Conservation (phyloP, 2,113 vertebrate genomes). For the Melospiza georgiana region DNA sequence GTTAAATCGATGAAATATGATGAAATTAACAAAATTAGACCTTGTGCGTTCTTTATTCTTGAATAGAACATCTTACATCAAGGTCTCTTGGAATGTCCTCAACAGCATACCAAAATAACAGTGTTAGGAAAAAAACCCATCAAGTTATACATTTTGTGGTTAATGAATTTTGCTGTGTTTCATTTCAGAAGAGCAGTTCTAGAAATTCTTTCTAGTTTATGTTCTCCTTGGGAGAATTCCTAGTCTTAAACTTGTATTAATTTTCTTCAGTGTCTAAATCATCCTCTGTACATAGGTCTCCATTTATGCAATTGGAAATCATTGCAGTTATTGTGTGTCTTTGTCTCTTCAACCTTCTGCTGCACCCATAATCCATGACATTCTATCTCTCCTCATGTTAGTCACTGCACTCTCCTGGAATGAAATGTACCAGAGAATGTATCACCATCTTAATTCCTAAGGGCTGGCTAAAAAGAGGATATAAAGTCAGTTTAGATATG, state of each 20-base stretch:
- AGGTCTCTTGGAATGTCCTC: not conserved
- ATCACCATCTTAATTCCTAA: not conserved
- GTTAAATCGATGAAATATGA: not conserved
- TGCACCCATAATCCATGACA: not conserved
- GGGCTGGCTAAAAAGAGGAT: not conserved
- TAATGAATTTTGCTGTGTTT: slow-evolving; percentile 2
- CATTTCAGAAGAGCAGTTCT: slow-evolving; percentile 1
- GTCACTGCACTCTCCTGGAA: not conserved
- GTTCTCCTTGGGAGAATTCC: not conserved
- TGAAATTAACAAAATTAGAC: slow-evolving; percentile 24
- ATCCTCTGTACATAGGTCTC: not conserved
- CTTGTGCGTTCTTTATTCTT: slow-evolving; percentile 22
- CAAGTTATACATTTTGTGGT: not conserved
- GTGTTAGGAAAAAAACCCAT: not conserved
- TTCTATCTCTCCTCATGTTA: not conserved
- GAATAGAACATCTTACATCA: not conserved
- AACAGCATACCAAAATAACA: not conserved
- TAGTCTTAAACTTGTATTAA: not conserved
- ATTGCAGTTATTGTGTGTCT: not conserved
- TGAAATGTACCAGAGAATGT: not conserved
- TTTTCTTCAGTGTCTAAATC: slow-evolving; percentile 1
- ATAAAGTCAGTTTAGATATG: not conserved
- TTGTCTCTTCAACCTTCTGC: not conserved
- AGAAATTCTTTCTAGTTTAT: not conserved
- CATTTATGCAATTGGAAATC: not conserved